A percentile compares a stretch with the other conserved stretches of the same genome.
Conservation (phyloP, 2,113 vertebrate species). For the Stictonetta naevosa region DNA sequence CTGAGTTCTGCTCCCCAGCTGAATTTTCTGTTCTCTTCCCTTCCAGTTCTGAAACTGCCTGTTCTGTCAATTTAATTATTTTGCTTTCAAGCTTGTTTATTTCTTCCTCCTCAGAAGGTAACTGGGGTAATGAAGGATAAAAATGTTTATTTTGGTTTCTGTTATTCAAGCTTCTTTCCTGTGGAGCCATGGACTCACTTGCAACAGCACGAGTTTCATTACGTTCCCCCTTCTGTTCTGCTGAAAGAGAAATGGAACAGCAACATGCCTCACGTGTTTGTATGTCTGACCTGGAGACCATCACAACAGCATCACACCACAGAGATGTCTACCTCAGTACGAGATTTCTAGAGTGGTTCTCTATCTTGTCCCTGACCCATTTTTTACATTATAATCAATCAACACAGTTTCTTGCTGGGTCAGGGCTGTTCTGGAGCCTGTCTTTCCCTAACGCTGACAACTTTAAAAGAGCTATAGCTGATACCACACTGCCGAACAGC, state of each 20-base stretch:
- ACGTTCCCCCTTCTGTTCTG: constrained; percentile 75
- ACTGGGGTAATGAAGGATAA: constrained; percentile 71
- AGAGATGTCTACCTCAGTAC: background rate
- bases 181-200: constrained; percentile 62
- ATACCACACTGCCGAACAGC: background rate
- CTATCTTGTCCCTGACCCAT: background rate
- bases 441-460: background rate
- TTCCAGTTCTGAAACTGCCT: constrained; percentile 57
- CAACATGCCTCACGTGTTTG: background rate
- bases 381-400: background rate
- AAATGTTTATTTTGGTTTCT: constrained; percentile 65
- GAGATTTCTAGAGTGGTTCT: background rate
- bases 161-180: constrained; percentile 80
- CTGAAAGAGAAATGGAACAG: constrained; percentile 77
- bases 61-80: constrained; percentile 69
- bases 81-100: constrained; percentile 73
- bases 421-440: background rate
- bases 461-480: background rate
- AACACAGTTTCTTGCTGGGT: background rate
- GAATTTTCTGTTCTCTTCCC: constrained; percentile 50
- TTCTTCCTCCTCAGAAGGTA: constrained; percentile 65
- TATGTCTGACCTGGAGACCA: background rate
- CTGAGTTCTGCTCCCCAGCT: background rate
- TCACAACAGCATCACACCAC: background rate
- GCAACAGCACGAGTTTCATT: constrained; percentile 71